Base-by-base conservation (phyloP, 92 coral and sea anemone species). In the Epizoanthus stellaris region DNA sequence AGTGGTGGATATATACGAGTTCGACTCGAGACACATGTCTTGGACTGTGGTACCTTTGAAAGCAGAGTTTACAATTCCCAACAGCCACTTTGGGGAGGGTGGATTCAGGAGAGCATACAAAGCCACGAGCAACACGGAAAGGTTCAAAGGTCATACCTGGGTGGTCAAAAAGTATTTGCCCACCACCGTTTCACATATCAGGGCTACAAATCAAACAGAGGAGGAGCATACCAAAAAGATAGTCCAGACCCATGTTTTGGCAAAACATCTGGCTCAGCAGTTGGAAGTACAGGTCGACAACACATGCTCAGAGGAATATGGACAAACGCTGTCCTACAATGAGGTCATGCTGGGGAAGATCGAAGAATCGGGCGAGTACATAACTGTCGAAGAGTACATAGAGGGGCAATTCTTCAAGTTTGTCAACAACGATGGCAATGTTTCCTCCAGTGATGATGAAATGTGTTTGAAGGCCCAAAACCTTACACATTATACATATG, bases 331-430 rank as follows among this genome's bases (percentile, higher is more conserved):
- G 52, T 69, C 67, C 5, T 87, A 93, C 65, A 86, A 79, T n/a
- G 25, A 88, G 61, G 89, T 93, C 52, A 84, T 65, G 61, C 49
- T 67, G 20, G 91, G 94, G 40, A 70, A 85, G 39, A 43, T 39
- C 34, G 83, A 83, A 64, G 81, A 76, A 16, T 15, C 81, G 36
- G 86, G 77, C 20, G 91, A 91, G 11, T 74, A 60, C 87, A 88
- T 91, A 8, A 93, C 97, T 34, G 82, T 93, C 38, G 91, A 93
- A 58, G 88, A 93, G 52, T 93, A 91, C 60, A 68, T 91, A 20
- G 58, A 74, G 75, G 94, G 91, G 25, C 45, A 87, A 2, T 91
- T 86, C 63, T 70, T 70, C 66, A 93, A 91, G 82, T 91, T 60
- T 85, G 56, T 93, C 4, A 93, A 93, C 87, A 93, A 87, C 75